Conservation (phyloP, 1,140 invertebrate species). For the Lepidurus packardi region DNA sequence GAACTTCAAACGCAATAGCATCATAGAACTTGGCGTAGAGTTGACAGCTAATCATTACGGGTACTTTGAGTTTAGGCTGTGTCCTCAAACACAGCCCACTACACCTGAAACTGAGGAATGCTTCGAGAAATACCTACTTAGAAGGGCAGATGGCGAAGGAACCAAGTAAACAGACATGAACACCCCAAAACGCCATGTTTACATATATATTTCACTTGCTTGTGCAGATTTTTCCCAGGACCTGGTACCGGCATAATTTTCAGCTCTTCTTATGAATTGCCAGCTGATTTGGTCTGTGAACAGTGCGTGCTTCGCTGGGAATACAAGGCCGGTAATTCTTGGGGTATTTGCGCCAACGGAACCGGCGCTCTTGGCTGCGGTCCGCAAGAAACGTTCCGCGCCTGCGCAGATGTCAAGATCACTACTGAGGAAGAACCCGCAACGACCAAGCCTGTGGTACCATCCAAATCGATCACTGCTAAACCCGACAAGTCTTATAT, state of each 20-base stretch:
- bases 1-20: conserved; percentile 59
- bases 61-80: conserved; percentile 81
- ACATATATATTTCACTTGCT: neutral
- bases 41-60: conserved; percentile 59
- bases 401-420: conserved; percentile 74
- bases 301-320: conserved; percentile 78
- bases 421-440: conserved; percentile 41
- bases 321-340: conserved; percentile 55
- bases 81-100: conserved; percentile 55
- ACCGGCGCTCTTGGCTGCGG: conserved; percentile 71
- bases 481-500: conserved; percentile 1
- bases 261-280: conserved; percentile 64
- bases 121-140: conserved; percentile 63
- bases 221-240: conserved; percentile 59
- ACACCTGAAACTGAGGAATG: conserved; percentile 61
- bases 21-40: conserved; percentile 66
- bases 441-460: conserved; percentile 24
- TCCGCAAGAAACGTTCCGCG: conserved; percentile 77
- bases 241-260: conserved; percentile 66
- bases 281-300: conserved; percentile 59
- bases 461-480: conserved; percentile 16
- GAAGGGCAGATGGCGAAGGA: conserved; percentile 47
- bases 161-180: conserved; percentile 38
- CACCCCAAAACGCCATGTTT: neutral
- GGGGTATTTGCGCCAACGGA: conserved; percentile 45